These are phyloP conservation scores for Platysternon megacephalum DNA, from an alignment of 2,113 vertebrate species.

Conservation along the genomic window DNA sequence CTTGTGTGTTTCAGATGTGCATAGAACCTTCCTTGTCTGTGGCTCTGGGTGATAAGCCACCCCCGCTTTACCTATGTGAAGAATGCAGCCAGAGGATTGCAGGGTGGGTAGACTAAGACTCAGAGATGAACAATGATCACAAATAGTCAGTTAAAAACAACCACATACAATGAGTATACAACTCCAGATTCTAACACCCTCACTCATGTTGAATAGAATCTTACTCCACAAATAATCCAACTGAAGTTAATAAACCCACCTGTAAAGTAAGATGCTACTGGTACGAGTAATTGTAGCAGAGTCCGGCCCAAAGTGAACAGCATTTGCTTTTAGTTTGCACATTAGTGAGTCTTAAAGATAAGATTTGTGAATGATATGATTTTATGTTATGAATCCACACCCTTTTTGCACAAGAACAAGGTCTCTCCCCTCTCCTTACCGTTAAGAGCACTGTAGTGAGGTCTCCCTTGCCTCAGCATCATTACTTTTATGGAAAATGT, in stretches of 20 bases:
- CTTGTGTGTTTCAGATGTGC: conserved; percentile 91
- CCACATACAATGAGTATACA: background rate
- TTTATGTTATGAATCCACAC: background rate
- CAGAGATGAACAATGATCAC: background rate
- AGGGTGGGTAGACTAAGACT: conserved; percentile 83
- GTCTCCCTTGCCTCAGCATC: background rate
- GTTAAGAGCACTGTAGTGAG: conserved; percentile 1
- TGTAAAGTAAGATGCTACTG: background rate
- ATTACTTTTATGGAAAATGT: background rate
- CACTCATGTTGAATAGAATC: background rate
- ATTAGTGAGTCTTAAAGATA: background rate
- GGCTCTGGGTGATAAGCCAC: conserved; percentile 98
- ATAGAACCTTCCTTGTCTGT: conserved; percentile 97
- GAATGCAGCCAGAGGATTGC: conserved; percentile 98
- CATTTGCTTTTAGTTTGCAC: background rate
- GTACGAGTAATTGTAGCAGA: background rate
- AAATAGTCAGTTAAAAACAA: background rate
- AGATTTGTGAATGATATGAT: background rate
- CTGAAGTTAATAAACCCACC: background rate
- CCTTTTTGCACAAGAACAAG: background rate
- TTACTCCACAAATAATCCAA: background rate
- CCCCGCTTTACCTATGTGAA: conserved; percentile 96
- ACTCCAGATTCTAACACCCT: background rate
- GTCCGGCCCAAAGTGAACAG: background rate
- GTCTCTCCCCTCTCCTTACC: background rate